Base-by-base conservation (phyloP, 2,888 invertebrate genomes). In the Eristalis pertinax region DNA sequence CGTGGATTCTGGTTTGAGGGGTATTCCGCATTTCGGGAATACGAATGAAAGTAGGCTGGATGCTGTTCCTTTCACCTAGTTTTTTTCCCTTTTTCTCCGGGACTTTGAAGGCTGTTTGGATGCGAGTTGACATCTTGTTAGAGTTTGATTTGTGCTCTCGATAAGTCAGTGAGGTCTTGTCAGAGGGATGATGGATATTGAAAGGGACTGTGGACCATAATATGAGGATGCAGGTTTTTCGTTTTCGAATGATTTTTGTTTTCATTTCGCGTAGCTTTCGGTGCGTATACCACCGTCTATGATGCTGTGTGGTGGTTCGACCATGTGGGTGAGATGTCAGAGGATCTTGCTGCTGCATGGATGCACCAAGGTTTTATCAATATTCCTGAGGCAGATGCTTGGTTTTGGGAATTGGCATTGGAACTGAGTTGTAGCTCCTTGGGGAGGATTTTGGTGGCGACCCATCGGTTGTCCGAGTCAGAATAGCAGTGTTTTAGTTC, bases 141-240 rank as follows among this genome's bases (percentile, higher is more conserved):
- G 50, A 19, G 32, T 32, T 69, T 69, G 69, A 69, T 69, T 69
- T 69, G 69, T 69, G 69, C 56, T 56, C 50, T 22, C 29, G 32
- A 56, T 29, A 32, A 56, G 50, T 19, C 69, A 29, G 69, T 56
- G 32, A 58, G 50, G 56, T 56, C 32, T 29, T n/a, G 29, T 67
- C 26, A 4, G 13, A 29, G 19, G 56, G 69, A 69, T 50, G 50
- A 50, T 50, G 50, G 50, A 50, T 50, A 50, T 19, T 50, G 50
- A 19, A 50, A 50, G 50, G 8, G 50, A 50, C 50, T 50, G 50
- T 19, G 19, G 19, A 22, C 19, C 8, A 19, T 50, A n/a, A 50
- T 19, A 19, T 19, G 19, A 1, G 19, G 19, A 50, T n/a, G 50
- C 50, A 50, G 50, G 50, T 19, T 19, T 19, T 50, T 50, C 19